Conservation (phyloP, 2,888 invertebrate genomes). For the Cataglyphis altisquamis region DNA sequence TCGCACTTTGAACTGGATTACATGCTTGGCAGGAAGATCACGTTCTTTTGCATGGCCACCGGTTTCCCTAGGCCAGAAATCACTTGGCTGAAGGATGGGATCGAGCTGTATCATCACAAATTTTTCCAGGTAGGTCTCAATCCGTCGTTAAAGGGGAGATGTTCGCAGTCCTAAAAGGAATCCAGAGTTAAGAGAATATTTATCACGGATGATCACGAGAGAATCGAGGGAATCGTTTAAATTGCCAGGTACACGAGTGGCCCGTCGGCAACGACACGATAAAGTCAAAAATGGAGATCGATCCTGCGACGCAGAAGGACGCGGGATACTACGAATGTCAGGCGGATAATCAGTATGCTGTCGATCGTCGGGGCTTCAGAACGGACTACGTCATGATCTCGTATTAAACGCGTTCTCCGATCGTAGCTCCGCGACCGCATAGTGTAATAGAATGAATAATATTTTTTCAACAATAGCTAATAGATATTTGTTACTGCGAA, state of each 20-base stretch:
- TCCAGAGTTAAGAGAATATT: not conserved
- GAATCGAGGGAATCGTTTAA: not conserved
- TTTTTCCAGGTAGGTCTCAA: constrained; percentile 88
- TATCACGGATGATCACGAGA: not conserved
- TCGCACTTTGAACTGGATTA: constrained; percentile 92
- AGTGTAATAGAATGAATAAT: constrained; percentile 18
- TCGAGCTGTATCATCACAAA: constrained; percentile 91
- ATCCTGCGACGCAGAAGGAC: constrained; percentile 91
- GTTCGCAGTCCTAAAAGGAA: not conserved
- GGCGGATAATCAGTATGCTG: constrained; percentile 91
- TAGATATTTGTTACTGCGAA: constrained; percentile 28
- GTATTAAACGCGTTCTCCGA: constrained; percentile 81
- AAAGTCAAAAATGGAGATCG: constrained; percentile 92
- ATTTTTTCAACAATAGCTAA: constrained; percentile 24
- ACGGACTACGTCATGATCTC: constrained; percentile 89
- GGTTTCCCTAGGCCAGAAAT: constrained; percentile 92
- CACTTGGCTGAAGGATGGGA: constrained; percentile 93
- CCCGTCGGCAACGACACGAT: constrained; percentile 89
- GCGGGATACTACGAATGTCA: constrained; percentile 91
- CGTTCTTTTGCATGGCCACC: constrained; percentile 91
- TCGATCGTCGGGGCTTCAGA: constrained; percentile 90
- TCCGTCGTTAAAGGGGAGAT: not conserved
- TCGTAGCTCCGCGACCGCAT: constrained; percentile 13
- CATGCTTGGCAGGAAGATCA: constrained; percentile 92
- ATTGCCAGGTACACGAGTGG: constrained; percentile 89